Evolutionary conservation across 2,113 vertebrate genomes (phyloP).

Genomic region (Accipiter cooperii): DNA sequence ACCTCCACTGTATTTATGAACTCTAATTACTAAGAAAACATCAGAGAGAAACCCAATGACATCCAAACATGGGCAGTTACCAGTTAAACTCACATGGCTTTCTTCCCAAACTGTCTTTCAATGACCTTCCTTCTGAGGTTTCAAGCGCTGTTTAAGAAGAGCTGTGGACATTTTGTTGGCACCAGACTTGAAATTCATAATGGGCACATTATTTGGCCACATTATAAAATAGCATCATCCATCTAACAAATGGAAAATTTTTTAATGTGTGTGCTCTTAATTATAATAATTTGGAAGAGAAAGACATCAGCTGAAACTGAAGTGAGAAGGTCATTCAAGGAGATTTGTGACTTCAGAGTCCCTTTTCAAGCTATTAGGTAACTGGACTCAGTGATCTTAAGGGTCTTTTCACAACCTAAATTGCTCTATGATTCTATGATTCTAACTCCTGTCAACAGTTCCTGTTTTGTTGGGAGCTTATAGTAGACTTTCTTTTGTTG

Average conservation of each 20-base stretch:
- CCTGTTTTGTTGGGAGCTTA: neutral
- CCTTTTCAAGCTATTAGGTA: neutral
- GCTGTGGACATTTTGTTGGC: constrained; percentile 51
- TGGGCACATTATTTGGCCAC: constrained; percentile 46
- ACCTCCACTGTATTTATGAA: neutral
- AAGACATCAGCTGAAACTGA: constrained; percentile 47
- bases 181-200: constrained; percentile 39
- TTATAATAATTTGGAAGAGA: constrained; percentile 58
- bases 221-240: constrained; percentile 57
- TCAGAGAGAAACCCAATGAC: neutral
- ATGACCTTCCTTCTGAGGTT: constrained; percentile 21
- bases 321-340: constrained; percentile 40
- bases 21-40: neutral
- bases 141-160: constrained; percentile 10
- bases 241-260: constrained; percentile 61
- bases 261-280: constrained; percentile 46
- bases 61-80: neutral
- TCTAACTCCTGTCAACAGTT: neutral
- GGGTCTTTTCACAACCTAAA: neutral
- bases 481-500: neutral
- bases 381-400: neutral
- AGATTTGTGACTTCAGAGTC: constrained; percentile 25
- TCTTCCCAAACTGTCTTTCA: constrained; percentile 24
- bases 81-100: constrained; percentile 7
- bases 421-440: neutral